Evolutionary conservation across 2,797 vertebrate genomes (phyloP), one percentile per base, ranked within the genome.

Genomic region (Siniperca obscura): DNA sequence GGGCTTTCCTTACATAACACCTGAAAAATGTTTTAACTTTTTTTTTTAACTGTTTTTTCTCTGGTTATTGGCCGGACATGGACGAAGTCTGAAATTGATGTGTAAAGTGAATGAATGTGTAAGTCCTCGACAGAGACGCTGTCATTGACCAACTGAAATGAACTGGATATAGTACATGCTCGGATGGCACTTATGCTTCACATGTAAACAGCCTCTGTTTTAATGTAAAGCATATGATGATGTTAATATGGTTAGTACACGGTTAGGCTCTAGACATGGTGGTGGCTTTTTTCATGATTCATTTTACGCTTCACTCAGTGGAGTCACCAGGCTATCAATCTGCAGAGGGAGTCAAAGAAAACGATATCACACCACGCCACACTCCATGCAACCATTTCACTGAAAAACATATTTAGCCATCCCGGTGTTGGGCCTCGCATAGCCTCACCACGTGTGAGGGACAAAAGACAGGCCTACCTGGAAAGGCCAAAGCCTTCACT

Each of bases 251-350:
- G n/a, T 46, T 48, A 42, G 25, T 52, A 46, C 38, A 73, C 7
- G 1, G 21, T 59, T 57, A 46, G 60, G 19, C 2, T 67, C 40
- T 62, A 17, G 36, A 71, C 34, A 75, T 52, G 22, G 52, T 73
- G 38, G 13, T 83, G 38, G 34, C 25, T 72, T 70, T 82, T 68
- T 69, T 65, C 65, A 70, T 83, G 75, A 75, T 88, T 73, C 4
- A 85, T 83, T 72, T 73, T 66, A 72, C 1, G 38, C 70, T 81
- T 70, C 53, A 19, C 55, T 50, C 22, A 9, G 34, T 69, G n/a
- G 7, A 61, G 40, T 71, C 66, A 52, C 61, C 38, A 53, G 30
- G 21, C n/a, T 30, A 83, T 84, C 56, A 75, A 75, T 82, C 60
- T 40, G 38, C 61, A 53, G 52, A 80, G 19, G 17, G 7, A 48